Conservation (phyloP, 2,113 vertebrate genomes). For the Macrotis lagotis region DNA sequence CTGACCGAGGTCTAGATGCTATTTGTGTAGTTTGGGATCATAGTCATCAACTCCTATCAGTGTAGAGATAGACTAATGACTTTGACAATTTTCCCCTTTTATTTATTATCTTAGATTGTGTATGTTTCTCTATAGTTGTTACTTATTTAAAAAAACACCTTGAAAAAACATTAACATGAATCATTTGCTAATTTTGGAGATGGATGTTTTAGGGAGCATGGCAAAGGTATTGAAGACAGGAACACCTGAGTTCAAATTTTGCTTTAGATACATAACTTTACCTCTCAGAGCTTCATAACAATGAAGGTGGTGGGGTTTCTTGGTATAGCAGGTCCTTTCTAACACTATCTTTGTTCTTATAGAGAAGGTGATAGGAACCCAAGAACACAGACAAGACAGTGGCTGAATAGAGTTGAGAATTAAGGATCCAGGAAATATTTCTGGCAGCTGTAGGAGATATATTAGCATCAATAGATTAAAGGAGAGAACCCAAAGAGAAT, state of each 20-base stretch:
- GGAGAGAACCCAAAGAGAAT: not conserved
- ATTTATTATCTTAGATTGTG: not conserved
- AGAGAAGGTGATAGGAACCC: not conserved
- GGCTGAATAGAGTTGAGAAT: not conserved
- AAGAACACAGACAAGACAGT: not conserved
- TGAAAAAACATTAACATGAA: not conserved
- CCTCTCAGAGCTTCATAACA: not conserved
- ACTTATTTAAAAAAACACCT: not conserved
- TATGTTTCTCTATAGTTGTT: not conserved
- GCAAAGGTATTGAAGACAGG: not conserved
- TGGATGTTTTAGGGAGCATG: not conserved
- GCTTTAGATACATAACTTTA: not conserved
- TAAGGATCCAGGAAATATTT: not conserved
- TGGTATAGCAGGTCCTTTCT: not conserved
- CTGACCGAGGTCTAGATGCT: not conserved
- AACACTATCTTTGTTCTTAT: not conserved
- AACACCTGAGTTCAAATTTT: not conserved
- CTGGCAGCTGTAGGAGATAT: not conserved
- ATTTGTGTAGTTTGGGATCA: not conserved
- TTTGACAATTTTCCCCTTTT: not conserved
- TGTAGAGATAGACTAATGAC: not conserved
- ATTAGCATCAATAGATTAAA: not conserved
- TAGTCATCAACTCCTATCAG: not conserved
- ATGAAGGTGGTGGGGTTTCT: not conserved
- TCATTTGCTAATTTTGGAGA: not conserved